Evolutionary conservation across 2,888 invertebrate species (phyloP).

Genomic region (Pheosia tremula): DNA sequence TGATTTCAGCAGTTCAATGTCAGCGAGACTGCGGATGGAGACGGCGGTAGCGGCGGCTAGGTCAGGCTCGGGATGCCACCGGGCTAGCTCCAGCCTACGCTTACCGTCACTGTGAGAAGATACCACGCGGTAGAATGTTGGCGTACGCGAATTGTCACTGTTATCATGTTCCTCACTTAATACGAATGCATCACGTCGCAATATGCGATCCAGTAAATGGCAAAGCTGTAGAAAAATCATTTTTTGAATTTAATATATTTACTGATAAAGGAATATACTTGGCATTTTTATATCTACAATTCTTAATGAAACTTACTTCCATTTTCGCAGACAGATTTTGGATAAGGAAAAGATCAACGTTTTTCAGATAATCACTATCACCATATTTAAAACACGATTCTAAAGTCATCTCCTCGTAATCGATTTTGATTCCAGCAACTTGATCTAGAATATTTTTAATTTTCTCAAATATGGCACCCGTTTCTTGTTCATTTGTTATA

Average conservation of each 20-base stretch:
- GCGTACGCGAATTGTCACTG: background rate
- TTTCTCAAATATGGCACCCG: slow-evolving; percentile 20
- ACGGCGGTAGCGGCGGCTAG: slow-evolving; percentile 21
- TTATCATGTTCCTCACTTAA: slow-evolving; percentile 23
- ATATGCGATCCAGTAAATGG: slow-evolving; percentile 19
- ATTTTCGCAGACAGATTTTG: slow-evolving; percentile 34
- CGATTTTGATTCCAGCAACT: slow-evolving; percentile 21
- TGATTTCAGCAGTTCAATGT: slow-evolving; percentile 29
- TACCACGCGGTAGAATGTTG: slow-evolving; percentile 29
- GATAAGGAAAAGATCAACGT: slow-evolving; percentile 33
- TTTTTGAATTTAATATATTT: background rate
- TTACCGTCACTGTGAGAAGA: slow-evolving; percentile 18
- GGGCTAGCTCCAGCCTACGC: slow-evolving; percentile 29
- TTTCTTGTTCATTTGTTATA: slow-evolving; percentile 16
- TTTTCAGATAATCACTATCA: slow-evolving; percentile 13
- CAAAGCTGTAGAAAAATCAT: slow-evolving; percentile 21
- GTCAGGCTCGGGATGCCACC: slow-evolving; percentile 23
- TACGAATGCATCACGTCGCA: slow-evolving; percentile 31
- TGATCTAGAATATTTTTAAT: slow-evolving; percentile 22
- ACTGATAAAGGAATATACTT: background rate
- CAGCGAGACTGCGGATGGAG: slow-evolving; percentile 31
- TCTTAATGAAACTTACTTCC: slow-evolving; percentile 20
- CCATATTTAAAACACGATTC: slow-evolving; percentile 6
- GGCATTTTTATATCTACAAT: no score
- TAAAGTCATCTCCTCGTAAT: slow-evolving; percentile 23